Conservation (phyloP, 2,797 vertebrate genomes). For the Cryptoblepharus egeriae region DNA sequence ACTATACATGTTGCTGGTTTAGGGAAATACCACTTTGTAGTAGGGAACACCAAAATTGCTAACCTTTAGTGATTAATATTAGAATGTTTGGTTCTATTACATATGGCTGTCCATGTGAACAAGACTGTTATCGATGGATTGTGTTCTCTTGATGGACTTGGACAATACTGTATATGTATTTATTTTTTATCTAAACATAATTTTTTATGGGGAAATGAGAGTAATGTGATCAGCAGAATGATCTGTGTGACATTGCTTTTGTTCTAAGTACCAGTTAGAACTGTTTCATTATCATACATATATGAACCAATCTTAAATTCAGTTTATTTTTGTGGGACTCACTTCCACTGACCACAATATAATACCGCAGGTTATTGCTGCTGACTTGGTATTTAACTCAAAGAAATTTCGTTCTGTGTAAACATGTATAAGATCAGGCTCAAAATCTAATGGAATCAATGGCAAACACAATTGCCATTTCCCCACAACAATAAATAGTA, state of each 20-base stretch:
- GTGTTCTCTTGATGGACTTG: not conserved
- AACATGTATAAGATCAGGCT: not conserved
- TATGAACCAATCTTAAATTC: not conserved
- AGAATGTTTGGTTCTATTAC: not conserved
- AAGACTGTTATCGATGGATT: not conserved
- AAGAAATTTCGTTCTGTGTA: not conserved
- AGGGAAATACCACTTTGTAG: not conserved
- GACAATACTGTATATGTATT: no score
- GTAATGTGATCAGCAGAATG: not conserved
- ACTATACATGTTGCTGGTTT: not conserved
- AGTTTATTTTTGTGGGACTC: conserved; percentile 4
- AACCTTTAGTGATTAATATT: not conserved
- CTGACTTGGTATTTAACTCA: conserved; percentile 1
- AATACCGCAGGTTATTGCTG: not conserved
- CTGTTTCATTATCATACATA: not conserved
- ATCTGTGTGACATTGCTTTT: not conserved
- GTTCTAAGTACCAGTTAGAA: not conserved
- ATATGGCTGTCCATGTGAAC: not conserved
- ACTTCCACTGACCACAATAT: not conserved
- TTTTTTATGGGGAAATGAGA: not conserved
- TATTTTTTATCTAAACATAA: not conserved
- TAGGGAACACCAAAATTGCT: not conserved
- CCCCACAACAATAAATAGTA: not conserved
- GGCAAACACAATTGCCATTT: not conserved
- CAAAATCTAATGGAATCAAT: conserved; percentile 14